A percentile compares a stretch with the other conserved stretches of the same genome.
Evolutionary conservation across 1,140 invertebrate species (phyloP).

Genomic region (Drosophila pseudoobscura): DNA sequence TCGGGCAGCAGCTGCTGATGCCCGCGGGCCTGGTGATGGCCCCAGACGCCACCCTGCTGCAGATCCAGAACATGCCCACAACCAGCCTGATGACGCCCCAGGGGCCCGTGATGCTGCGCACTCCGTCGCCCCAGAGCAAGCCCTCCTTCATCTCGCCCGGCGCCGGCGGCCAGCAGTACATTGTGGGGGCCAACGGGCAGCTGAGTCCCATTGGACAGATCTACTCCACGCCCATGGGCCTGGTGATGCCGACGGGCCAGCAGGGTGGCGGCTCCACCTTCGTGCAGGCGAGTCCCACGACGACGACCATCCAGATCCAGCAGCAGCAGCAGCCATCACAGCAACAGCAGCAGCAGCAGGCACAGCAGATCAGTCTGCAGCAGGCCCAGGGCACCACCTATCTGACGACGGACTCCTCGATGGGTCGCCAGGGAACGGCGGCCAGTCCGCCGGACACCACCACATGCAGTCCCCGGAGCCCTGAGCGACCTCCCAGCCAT

Average conservation of each 20-base stretch:
- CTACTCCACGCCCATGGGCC: conserved; percentile 91
- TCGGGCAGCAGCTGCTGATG: conserved; percentile 92
- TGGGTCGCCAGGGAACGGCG: conserved; percentile 81
- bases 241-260: conserved; percentile 86
- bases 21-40: conserved; percentile 91
- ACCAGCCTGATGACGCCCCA: conserved; percentile 75
- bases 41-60: conserved; percentile 88
- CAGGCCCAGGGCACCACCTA: conserved; percentile 71
- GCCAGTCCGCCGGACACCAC: conserved; percentile 90
- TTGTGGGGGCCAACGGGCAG: conserved; percentile 87
- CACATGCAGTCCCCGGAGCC: conserved; percentile 88
- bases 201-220: conserved; percentile 89
- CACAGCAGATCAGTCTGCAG: conserved; percentile 54
- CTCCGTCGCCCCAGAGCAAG: conserved; percentile 89
- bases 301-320: conserved; percentile 84
- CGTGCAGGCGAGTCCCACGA: conserved; percentile 85
- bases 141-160: conserved; percentile 90
- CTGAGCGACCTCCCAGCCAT: conserved; percentile 77
- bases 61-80: conserved; percentile 89
- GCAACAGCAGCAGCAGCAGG: conserved; percentile 74
- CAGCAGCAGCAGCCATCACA: conserved; percentile 83
- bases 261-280: conserved; percentile 84
- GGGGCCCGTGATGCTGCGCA: conserved; percentile 89
- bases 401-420: conserved; percentile 51
- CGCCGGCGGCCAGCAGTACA: conserved; percentile 88